Conservation (phyloP, 1,140 invertebrate species). For the Penaeus chinensis region DNA sequence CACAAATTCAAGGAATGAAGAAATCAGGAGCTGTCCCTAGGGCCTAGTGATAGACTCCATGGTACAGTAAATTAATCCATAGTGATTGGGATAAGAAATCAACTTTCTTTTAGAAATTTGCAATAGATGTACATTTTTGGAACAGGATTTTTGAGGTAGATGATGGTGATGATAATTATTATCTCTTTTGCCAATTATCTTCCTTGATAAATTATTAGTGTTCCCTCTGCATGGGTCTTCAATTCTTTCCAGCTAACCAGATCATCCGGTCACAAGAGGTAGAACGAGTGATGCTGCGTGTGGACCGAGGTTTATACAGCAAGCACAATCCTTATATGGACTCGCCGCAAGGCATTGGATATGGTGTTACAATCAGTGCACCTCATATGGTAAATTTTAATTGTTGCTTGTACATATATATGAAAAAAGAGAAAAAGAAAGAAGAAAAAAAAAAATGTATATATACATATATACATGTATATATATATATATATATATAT, state of each 20-base stretch:
- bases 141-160: no score
- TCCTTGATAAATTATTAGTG: background rate
- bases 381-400: conserved; percentile 90
- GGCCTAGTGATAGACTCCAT: no score
- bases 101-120: no score
- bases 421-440: background rate
- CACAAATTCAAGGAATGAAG: no score
- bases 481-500: no score
- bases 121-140: no score
- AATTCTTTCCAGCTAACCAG: conserved; percentile 78
- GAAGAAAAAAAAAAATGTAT: background rate
- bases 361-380: conserved; percentile 93
- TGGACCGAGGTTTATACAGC: conserved; percentile 87
- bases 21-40: no score
- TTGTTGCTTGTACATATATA: background rate
- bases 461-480: no score
- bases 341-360: conserved; percentile 70
- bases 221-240: background rate
- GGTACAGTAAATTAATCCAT: no score
- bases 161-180: no score
- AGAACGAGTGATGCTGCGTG: conserved; percentile 83
- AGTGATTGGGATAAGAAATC: no score
- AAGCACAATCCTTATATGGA: conserved; percentile 80
- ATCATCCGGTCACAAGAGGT: conserved; percentile 85
- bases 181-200: no score